phyloP scores from a whole-genome alignment of 2,888 invertebrate genomes.

The Pyralis farinalis region DNA sequence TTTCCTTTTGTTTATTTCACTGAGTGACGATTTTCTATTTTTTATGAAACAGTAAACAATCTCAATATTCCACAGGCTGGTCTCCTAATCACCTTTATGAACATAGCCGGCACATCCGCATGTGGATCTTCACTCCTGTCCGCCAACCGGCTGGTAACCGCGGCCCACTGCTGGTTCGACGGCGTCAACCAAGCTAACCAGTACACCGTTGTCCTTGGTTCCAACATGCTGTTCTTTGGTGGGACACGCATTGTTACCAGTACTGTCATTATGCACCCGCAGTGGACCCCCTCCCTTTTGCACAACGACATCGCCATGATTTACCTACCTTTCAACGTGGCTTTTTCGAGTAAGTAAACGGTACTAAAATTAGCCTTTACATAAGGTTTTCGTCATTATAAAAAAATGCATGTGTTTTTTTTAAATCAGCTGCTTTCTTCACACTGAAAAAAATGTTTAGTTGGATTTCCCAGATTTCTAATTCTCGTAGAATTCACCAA shows the following conservation, averaged over 20 bases:
- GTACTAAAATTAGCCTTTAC: no score
- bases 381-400: no score
- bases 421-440: no score
- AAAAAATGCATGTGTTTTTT: no score
- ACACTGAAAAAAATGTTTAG: no score
- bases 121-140: slow-evolving; percentile 47
- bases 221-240: slow-evolving; percentile 39
- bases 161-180: slow-evolving; percentile 58
- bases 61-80: no score
- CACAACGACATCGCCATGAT: slow-evolving; percentile 50
- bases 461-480: no score
- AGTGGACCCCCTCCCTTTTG: slow-evolving; percentile 28
- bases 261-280: slow-evolving; percentile 40
- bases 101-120: slow-evolving; percentile 34
- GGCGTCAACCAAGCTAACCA: slow-evolving; percentile 35
- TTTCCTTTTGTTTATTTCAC: no score
- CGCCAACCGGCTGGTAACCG: slow-evolving; percentile 40
- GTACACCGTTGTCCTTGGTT: slow-evolving; percentile 46
- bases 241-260: slow-evolving; percentile 41
- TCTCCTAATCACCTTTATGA: slow-evolving; percentile 31
- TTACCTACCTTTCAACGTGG: slow-evolving; percentile 21
- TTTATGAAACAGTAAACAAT: no score
- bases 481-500: no score
- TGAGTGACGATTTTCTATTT: no score
- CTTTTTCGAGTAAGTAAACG: slow-evolving; percentile 22